Conservation (phyloP, 2,888 invertebrate genomes). For the Conchocele bisecta region DNA sequence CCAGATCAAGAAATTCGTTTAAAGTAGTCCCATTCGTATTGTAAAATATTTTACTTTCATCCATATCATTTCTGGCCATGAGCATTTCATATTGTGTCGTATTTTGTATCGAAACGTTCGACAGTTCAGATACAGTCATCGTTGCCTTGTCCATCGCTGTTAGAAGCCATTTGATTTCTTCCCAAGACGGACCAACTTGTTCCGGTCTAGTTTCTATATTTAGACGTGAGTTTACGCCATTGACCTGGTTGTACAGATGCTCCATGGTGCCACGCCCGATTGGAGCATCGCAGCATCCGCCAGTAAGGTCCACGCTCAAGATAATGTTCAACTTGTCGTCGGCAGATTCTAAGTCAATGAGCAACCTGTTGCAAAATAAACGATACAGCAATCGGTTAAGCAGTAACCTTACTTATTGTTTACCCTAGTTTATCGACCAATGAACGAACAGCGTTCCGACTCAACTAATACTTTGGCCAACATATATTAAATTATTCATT, state of each 20-base stretch:
- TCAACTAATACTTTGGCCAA: too few relatives aligned
- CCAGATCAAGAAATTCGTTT: slow-evolving; percentile 43
- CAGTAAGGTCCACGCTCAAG: slow-evolving; percentile 24
- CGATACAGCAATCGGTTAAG: too few relatives aligned
- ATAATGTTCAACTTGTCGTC: too few relatives aligned
- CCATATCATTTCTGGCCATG: slow-evolving; percentile 62
- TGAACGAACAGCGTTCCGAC: too few relatives aligned
- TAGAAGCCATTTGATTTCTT: slow-evolving; percentile 57
- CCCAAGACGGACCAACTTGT: slow-evolving; percentile 50
- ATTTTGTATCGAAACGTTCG: slow-evolving; percentile 14
- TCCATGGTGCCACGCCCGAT: slow-evolving; percentile 39
- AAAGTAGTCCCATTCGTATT: slow-evolving; percentile 55
- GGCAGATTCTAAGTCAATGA: too few relatives aligned
- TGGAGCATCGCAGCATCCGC: slow-evolving; percentile 24
- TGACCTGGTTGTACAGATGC: slow-evolving; percentile 7
- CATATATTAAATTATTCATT: too few relatives aligned
- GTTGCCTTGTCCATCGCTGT: slow-evolving; percentile 37
- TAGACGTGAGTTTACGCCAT: neutral
- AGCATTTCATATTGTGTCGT: slow-evolving; percentile 52
- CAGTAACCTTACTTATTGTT: too few relatives aligned
- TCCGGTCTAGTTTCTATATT: slow-evolving; percentile 39
- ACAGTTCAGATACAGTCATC: slow-evolving; percentile 51
- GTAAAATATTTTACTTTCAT: slow-evolving; percentile 53
- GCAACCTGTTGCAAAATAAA: too few relatives aligned
- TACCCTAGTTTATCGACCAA: too few relatives aligned